Evolutionary conservation across 2,113 vertebrate species (phyloP), one percentile per base, ranked within the genome.

Genomic region (Marmota monax): DNA sequence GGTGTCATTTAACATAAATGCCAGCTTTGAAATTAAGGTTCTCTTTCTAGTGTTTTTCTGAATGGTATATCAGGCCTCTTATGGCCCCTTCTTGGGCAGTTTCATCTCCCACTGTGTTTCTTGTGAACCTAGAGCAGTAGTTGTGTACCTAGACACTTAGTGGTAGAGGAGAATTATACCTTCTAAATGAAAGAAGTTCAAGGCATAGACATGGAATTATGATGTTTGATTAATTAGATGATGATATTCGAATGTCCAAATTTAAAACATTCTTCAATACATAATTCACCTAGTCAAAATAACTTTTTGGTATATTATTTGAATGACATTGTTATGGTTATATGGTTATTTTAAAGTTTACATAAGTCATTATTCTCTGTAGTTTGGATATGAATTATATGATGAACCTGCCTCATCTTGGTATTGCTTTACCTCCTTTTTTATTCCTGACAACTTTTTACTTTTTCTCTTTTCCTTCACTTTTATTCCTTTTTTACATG

Each of bases 211-310:
- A 27, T n/a, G 29, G 45, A 70, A 61, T 92, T 88, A 67, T 65
- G 29, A 82, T 82, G 27, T 37, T 69, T 72, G 14, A 53, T 42
- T 87, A 11, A 39, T n/a, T 72, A 20, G 34, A 85, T 90, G 34
- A 42, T 89, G 45, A 70, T 67, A 67, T 78, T 93, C 9, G 37
- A 88, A 51, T 88, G 88, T 79, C 39, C 32, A 94, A 80, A 39
- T 82, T 94, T 92, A 86, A 94, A 69, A 29, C n/a, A 70, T 87
- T 92, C 84, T 94, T 86, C 32, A 70, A 7, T 87, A 63, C 20
- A 90, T 25, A 85, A 72, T 72, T 72, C 51, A 11, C 51, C 32
- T 84, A 61, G 32, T 63, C 20, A 85, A 72, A 85, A 42, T 93
- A 84, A n/a, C 13, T 45, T 37, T 74, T 79, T 84, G 32, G 85